Evolutionary conservation across 2,113 vertebrate genomes (phyloP), one percentile per base, ranked within the genome.

Genomic region (Bombycilla garrulus): DNA sequence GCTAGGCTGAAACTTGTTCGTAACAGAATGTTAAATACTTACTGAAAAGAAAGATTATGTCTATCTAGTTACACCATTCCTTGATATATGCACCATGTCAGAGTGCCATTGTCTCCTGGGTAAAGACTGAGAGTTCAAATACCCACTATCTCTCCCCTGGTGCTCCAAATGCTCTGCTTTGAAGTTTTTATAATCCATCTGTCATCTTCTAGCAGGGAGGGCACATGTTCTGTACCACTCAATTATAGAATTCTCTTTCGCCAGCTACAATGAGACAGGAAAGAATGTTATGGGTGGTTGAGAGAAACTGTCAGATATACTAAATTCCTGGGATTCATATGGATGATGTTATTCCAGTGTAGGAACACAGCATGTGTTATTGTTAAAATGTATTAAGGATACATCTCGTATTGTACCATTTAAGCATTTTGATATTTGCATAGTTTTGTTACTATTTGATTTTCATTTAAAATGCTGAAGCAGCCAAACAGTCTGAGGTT

Each of bases 161-260:
- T 98, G 98, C 98, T 98, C 98, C 98, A 98, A 98, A 99, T 98
- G 99, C 98, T 98, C 97, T 96, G 97, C 99, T 99, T 99, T 99
- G 99, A 99, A 99, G 99, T 99, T 99, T 99, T 99, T 99, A 99
- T 99, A 99, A 99, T 99, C 99, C 99, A 99, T 99, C 99, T 99
- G 99, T 99, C 99, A 99, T 99, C 99, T 99, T 98, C 98, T 97
- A 99, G 99, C 98, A 98, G 98, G 98, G 99, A 99, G 99, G 99
- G 99, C 98, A 98, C 99, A 98, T 98, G 99, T 98, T 99, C 98
- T 98, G 98, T 98, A 99, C 99, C 98, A 98, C 99, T 99, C 99
- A 99, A 99, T 99, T 99, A 99, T 98, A 98, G 98, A 98, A 98
- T 98, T 98, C 98, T 98, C 98, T 98, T 99, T 98, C 98, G 98